A percentile compares a stretch with the other conserved stretches of the same genome.
phyloP scores from a whole-genome alignment of 2,888 invertebrate species.

The Athetis lepigone region DNA sequence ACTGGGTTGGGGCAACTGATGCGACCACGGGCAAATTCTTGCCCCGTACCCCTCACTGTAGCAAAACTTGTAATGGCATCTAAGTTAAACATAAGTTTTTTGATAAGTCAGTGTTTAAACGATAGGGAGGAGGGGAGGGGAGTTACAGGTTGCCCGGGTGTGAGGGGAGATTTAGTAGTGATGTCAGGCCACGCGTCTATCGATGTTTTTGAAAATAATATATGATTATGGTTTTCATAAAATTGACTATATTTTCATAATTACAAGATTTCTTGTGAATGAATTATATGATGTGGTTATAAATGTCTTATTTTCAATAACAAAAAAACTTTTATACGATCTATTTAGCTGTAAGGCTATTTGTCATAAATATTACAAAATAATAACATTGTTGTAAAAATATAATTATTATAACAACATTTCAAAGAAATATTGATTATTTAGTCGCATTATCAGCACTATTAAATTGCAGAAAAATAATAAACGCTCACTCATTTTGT shows the following conservation, averaged over 20 bases:
- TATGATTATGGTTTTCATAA: conserved; percentile 5
- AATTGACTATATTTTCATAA: background rate
- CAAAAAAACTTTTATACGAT: background rate
- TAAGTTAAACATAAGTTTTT: conserved; percentile 90
- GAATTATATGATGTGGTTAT: conserved; percentile 1
- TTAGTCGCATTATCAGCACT: background rate
- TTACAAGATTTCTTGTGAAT: background rate
- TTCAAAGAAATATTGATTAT: background rate
- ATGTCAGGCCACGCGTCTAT: conserved; percentile 57
- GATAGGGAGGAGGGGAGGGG: conserved; percentile 83
- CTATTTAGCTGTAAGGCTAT: background rate
- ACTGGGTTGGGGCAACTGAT: conserved; percentile 57
- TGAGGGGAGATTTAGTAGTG: conserved; percentile 79
- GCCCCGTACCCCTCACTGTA: conserved; percentile 68
- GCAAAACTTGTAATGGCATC: conserved; percentile 83
- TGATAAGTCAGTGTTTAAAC: conserved; percentile 90
- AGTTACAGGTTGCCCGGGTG: conserved; percentile 85
- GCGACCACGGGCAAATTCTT: conserved; percentile 61
- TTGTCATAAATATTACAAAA: background rate
- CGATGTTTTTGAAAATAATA: conserved; percentile 59
- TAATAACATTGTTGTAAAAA: background rate
- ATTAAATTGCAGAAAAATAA: background rate
- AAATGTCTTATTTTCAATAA: background rate
- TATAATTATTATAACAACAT: background rate
- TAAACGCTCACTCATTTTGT: background rate